Evolutionary conservation across 1,140 invertebrate species (phyloP), one percentile per base, ranked within the genome.

Genomic region (Bradynema listronoti): DNA sequence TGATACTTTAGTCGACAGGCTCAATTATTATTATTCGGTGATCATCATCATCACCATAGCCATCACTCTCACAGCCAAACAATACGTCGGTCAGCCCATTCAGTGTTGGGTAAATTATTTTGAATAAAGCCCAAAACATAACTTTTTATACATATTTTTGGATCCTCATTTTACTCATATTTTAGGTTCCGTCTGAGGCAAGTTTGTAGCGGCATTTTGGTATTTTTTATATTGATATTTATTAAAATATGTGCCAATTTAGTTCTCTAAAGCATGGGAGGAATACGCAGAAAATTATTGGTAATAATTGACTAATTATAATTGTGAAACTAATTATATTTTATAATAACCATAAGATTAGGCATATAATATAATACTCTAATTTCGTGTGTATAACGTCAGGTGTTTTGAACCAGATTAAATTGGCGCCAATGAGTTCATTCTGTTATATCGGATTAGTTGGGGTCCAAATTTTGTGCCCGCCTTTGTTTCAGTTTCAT

Each of bases 11-110:
- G 73, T 81, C 39, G 82, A 83, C 66, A 69, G 82, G 34, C 65
- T 83, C 11, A 82, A 82, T 64, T 81, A 83, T 67, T 78, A 81
- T 47, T 83, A 81, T 65, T 81, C 81, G 1, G 78, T 79, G 9
- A 73, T 80, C 24, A 78, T 83, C 4, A 76, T 83, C 24, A 78
- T 83, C 30, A 77, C 80, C 32, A 80, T 82, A 58, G 78, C 80
- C 9, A 32, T 71, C 11, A 71, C 69, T n/a, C 55, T 71, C 25
- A 68, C 68, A 14, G 69, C 69, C n/a, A 63, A 61, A 39, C 66
- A 73, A 50, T 77, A 78, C 43, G 74, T 77, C 7, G 74, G 74
- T 16, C 53, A 65, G 29, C 76, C 76, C 0, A 65, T 77, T 5
- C 77, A 78, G 34, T 78, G 75, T 34, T 79, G 75, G 69, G 60